phyloP scores from a whole-genome alignment of 2,888 invertebrate species.

The Acrobasis repandana region DNA sequence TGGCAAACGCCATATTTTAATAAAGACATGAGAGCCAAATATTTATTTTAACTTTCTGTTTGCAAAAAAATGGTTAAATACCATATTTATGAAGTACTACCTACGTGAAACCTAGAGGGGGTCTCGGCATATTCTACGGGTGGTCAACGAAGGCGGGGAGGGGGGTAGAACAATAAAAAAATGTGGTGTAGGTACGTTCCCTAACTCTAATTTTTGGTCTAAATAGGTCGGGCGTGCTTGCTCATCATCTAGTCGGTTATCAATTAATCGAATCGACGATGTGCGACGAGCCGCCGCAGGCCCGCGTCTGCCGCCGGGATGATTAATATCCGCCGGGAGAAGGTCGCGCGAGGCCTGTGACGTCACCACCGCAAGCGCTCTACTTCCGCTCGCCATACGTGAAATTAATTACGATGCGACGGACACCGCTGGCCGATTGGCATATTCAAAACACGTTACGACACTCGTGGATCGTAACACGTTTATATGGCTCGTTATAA shows the following conservation, averaged over 20 bases:
- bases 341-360: conserved; percentile 69
- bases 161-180: too few relatives aligned
- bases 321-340: conserved; percentile 79
- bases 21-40: too few relatives aligned
- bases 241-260: conserved; percentile 48
- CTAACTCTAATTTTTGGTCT: conserved; percentile 24
- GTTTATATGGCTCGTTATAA: conserved; percentile 19
- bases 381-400: conserved; percentile 66
- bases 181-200: too few relatives aligned
- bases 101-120: too few relatives aligned
- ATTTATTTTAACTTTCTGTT: too few relatives aligned
- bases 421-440: conserved; percentile 24
- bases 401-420: conserved; percentile 47
- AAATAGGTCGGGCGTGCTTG: conserved; percentile 25
- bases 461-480: conserved; percentile 22
- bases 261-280: conserved; percentile 53
- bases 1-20: too few relatives aligned
- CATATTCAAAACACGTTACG: conserved; percentile 30
- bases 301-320: conserved; percentile 57
- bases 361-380: conserved; percentile 72
- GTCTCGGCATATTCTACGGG: too few relatives aligned
- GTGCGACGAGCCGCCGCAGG: conserved; percentile 35
- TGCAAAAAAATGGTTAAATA: too few relatives aligned
- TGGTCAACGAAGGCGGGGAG: too few relatives aligned
- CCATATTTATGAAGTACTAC: too few relatives aligned